Conservation (phyloP, 2,888 invertebrate genomes). For the Dryadula phaetusa region DNA sequence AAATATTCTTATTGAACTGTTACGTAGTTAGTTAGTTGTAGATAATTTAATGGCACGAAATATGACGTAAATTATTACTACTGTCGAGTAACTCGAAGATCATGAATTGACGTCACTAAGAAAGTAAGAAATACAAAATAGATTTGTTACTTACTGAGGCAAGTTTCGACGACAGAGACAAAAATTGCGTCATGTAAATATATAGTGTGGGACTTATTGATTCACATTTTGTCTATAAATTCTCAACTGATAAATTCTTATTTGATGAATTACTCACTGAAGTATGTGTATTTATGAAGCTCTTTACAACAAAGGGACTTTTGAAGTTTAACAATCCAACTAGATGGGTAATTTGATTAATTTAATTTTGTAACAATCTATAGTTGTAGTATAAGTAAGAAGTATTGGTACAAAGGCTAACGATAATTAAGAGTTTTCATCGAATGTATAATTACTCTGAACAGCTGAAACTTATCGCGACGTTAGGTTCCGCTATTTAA, state of each 20-base stretch:
- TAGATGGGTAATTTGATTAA: background rate
- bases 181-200: background rate
- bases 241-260: slow-evolving; percentile 1
- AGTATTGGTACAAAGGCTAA: background rate
- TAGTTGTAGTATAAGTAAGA: background rate
- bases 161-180: background rate
- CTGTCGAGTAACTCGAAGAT: background rate
- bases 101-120: slow-evolving; percentile 1
- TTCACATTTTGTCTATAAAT: background rate
- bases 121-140: background rate
- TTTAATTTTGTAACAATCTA: background rate
- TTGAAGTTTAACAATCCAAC: background rate
- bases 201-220: background rate
- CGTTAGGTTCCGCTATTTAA: too few relatives aligned
- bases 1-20: too few relatives aligned
- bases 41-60: too few relatives aligned
- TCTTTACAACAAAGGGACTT: background rate
- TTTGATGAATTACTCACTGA: background rate
- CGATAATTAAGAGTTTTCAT: background rate
- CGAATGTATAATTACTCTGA: background rate
- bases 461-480: too few relatives aligned
- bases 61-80: too few relatives aligned
- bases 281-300: background rate
- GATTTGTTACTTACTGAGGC: background rate
- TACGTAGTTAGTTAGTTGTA: too few relatives aligned